Percentiles rank a stretch among this genome's conserved stretches.
phyloP scores from a whole-genome alignment of 2,113 vertebrate genomes.

The Tragelaphus imberbis region DNA sequence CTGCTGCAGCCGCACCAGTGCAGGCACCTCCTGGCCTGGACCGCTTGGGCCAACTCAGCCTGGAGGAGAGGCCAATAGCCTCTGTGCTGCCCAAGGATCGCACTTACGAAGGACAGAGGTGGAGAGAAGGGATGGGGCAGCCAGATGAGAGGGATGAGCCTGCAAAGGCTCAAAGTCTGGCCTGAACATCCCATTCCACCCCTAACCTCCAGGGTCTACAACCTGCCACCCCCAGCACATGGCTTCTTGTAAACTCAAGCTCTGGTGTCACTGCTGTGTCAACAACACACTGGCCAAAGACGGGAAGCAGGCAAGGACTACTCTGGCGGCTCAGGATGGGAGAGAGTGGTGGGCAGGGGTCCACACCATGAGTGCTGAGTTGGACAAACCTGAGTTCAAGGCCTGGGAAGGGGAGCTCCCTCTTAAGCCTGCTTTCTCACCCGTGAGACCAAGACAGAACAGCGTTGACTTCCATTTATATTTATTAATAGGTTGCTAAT shows the following conservation, averaged over 20 bases:
- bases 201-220: neutral
- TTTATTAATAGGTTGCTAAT: neutral
- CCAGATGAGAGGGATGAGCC: neutral
- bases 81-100: neutral
- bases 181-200: neutral
- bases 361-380: no score
- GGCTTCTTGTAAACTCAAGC: neutral
- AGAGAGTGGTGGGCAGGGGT: neutral
- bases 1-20: rapidly evolving
- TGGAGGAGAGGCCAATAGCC: neutral
- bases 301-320: neutral
- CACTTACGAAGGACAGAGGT: neutral
- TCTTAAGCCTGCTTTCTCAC: neutral
- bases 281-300: neutral
- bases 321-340: neutral
- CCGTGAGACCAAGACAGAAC: neutral
- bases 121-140: neutral
- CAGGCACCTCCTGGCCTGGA: neutral
- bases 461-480: neutral
- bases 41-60: neutral
- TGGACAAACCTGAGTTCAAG: neutral
- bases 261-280: neutral
- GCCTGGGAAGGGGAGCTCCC: neutral
- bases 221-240: neutral
- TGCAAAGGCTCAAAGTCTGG: neutral